Conservation (phyloP, 2,888 invertebrate genomes). For the Frankliniella intonsa region DNA sequence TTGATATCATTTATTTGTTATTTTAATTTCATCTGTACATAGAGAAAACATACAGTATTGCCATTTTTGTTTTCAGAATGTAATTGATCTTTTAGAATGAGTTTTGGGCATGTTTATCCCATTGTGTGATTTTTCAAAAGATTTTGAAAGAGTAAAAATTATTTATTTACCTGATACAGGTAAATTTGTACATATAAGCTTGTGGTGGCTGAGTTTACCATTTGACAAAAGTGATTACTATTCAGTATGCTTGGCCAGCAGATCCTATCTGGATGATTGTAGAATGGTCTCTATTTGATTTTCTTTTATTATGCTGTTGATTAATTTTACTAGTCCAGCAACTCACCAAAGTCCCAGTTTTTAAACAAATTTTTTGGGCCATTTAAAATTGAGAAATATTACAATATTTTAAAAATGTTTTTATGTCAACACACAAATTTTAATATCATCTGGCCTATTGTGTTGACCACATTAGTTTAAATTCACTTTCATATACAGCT, state of each 20-base stretch:
- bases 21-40: not conserved
- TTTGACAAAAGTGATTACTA: not conserved
- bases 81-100: not conserved
- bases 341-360: too few species aligned
- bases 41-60: slow-evolving; percentile 4
- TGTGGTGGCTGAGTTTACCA: slow-evolving; percentile 6
- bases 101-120: not conserved
- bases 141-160: not conserved
- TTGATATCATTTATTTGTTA: not conserved
- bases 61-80: slow-evolving; percentile 1
- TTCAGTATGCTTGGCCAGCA: not conserved
- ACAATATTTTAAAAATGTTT: not conserved
- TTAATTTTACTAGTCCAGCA: too few species aligned
- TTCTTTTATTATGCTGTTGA: too few species aligned
- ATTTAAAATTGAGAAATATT: not conserved
- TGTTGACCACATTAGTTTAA: too few species aligned
- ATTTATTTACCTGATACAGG: slow-evolving; percentile 10
- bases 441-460: too few species aligned
- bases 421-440: too few species aligned
- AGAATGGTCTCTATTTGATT: too few species aligned
- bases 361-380: too few species aligned
- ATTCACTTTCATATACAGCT: too few species aligned
- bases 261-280: not conserved
- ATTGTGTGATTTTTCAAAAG: not conserved
- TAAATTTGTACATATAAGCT: slow-evolving; percentile 9